These are phyloP conservation scores for Zaprionus kolodkinae DNA, from an alignment of 1,140 invertebrate genomes.

Conservation along the genomic window DNA sequence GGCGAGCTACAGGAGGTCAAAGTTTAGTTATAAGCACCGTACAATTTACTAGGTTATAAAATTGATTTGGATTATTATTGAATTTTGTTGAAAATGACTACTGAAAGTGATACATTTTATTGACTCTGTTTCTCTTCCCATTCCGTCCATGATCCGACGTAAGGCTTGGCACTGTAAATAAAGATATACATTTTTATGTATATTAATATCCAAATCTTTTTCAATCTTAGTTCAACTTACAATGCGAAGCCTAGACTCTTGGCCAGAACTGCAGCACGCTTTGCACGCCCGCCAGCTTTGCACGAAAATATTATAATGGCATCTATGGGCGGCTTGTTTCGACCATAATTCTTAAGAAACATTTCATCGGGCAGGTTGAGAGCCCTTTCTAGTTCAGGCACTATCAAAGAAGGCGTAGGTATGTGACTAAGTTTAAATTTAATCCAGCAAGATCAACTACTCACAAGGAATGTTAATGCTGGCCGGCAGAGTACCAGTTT, in stretches of 20 bases:
- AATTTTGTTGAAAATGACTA: slow-evolving; percentile 18
- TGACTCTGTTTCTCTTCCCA: slow-evolving; percentile 85
- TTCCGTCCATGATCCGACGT: slow-evolving; percentile 95
- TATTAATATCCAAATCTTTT: not conserved
- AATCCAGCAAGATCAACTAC: slow-evolving; percentile 35
- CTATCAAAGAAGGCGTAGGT: slow-evolving; percentile 67
- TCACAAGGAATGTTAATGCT: slow-evolving; percentile 90
- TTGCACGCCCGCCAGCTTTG: slow-evolving; percentile 85
- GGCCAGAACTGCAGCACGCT: slow-evolving; percentile 85
- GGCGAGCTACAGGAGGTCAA: slow-evolving; percentile 87
- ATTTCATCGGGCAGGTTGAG: slow-evolving; percentile 85
- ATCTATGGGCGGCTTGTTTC: slow-evolving; percentile 84
- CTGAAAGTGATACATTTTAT: no score
- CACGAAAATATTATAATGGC: slow-evolving; percentile 86
- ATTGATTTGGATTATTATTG: slow-evolving; percentile 9
- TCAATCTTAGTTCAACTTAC: slow-evolving; percentile 78
- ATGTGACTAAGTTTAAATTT: not conserved
- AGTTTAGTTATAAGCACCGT: slow-evolving; percentile 31
- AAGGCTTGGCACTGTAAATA: slow-evolving; percentile 90
- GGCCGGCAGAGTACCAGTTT: slow-evolving; percentile 88
- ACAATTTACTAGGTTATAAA: slow-evolving; percentile 16
- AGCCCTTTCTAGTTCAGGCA: slow-evolving; percentile 84
- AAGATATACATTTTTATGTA: slow-evolving; percentile 42
- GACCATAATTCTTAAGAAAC: slow-evolving; percentile 84
- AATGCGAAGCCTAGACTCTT: slow-evolving; percentile 85